Evolutionary conservation across 2,113 vertebrate genomes (phyloP).

Genomic region (Gyps fulvus): DNA sequence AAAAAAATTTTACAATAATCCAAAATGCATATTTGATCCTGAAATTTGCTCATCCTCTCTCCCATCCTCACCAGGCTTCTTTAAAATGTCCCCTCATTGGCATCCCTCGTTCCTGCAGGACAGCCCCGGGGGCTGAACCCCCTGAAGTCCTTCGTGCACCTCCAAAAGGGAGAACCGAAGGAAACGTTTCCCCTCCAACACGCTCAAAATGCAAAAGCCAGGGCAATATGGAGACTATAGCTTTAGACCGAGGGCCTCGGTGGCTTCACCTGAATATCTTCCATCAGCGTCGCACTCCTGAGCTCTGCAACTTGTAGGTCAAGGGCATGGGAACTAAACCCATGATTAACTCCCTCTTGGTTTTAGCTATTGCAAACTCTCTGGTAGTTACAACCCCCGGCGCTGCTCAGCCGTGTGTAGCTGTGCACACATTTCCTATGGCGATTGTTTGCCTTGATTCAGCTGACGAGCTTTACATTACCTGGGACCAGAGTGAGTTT

Average conservation of each 20-base stretch:
- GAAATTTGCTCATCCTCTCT: not conserved
- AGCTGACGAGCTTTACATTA: slow-evolving; percentile 34
- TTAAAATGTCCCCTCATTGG: not conserved
- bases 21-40: not conserved
- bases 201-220: not conserved
- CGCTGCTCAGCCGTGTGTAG: slow-evolving; percentile 17
- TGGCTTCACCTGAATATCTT: not conserved
- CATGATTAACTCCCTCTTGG: not conserved
- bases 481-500: not conserved
- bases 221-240: not conserved
- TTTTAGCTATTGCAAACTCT: not conserved
- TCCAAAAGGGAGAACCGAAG: not conserved
- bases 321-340: slow-evolving; percentile 14
- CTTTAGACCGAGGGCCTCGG: not conserved
- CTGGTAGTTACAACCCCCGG: not conserved
- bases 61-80: not conserved
- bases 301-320: not conserved
- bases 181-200: accelerated
- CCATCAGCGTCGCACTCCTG: accelerated
- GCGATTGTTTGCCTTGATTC: slow-evolving; percentile 22
- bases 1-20: not conserved
- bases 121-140: not conserved
- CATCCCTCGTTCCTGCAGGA: not conserved
- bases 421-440: slow-evolving; percentile 52
- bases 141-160: not conserved